Conservation (phyloP, 2,113 vertebrate genomes). For the Pomatorhinus ruficollis region DNA sequence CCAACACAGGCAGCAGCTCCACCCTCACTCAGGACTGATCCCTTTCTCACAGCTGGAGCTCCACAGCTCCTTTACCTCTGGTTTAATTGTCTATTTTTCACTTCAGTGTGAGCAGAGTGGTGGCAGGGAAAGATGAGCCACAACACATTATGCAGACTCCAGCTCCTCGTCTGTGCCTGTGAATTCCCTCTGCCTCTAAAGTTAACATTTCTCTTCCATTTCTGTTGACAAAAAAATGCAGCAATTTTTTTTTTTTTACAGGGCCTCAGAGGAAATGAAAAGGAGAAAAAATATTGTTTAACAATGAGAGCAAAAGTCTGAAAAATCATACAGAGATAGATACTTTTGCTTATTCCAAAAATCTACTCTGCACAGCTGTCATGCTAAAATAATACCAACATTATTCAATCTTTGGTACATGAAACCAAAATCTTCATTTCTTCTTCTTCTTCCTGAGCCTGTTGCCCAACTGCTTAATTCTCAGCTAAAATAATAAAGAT, state of each 20-base stretch:
- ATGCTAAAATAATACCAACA: background rate
- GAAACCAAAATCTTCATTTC: background rate
- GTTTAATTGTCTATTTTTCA: background rate
- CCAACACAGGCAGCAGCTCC: background rate
- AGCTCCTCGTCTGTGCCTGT: background rate
- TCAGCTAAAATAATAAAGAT: background rate
- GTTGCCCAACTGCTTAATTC: background rate
- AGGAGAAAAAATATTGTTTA: background rate
- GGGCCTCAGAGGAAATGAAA: slow-evolving; percentile 11
- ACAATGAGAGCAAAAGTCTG: background rate
- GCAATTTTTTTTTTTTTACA: background rate
- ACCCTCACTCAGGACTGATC: background rate
- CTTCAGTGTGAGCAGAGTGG: background rate
- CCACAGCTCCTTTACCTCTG: background rate
- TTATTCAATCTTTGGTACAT: background rate
- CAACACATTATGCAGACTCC: background rate
- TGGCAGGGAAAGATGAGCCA: background rate
- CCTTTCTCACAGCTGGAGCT: background rate
- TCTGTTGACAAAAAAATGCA: slow-evolving; percentile 17
- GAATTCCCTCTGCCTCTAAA: slow-evolving; percentile 12
- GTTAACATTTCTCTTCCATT: slow-evolving; percentile 14
- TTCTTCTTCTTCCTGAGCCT: background rate
- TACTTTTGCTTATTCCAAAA: slow-evolving; percentile 31
- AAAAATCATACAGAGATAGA: background rate
- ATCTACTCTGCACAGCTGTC: background rate